phyloP scores from a whole-genome alignment of 2,888 invertebrate species.

The Seladonia tumulorum region DNA sequence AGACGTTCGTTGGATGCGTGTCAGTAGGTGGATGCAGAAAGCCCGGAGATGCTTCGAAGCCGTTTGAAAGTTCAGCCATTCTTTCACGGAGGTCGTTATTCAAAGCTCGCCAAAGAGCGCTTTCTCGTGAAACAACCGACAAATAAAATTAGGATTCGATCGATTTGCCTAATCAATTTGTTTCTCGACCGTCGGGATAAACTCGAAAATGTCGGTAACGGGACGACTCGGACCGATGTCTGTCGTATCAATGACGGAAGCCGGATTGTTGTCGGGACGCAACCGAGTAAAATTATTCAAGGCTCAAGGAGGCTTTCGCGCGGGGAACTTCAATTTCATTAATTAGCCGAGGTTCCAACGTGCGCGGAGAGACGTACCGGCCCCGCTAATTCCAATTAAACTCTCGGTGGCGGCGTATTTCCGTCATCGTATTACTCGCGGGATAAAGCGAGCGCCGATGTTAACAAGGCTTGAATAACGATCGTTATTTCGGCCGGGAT shows the following conservation, averaged over 20 bases:
- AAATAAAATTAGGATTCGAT: background rate
- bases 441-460: conserved; percentile 17
- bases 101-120: background rate
- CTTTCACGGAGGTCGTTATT: background rate
- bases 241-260: background rate
- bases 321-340: conserved; percentile 9
- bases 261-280: conserved; percentile 2
- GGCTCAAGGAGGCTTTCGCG: background rate
- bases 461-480: conserved; percentile 26
- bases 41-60: conserved; percentile 7
- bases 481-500: conserved; percentile 22
- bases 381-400: conserved; percentile 16
- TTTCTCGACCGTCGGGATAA: background rate
- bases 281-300: conserved; percentile 4
- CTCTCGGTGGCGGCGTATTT: conserved; percentile 5
- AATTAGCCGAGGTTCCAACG: conserved; percentile 1
- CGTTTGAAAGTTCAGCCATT: background rate
- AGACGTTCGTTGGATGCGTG: conserved; percentile 16
- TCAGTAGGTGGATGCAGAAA: conserved; percentile 39
- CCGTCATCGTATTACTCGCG: conserved; percentile 18
- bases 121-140: background rate
- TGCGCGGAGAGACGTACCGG: background rate
- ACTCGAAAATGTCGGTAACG: background rate
- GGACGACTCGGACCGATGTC: background rate
- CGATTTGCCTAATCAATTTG: background rate